Base-by-base conservation (phyloP, 2,888 invertebrate species). In the Temnothorax ravouxi region DNA sequence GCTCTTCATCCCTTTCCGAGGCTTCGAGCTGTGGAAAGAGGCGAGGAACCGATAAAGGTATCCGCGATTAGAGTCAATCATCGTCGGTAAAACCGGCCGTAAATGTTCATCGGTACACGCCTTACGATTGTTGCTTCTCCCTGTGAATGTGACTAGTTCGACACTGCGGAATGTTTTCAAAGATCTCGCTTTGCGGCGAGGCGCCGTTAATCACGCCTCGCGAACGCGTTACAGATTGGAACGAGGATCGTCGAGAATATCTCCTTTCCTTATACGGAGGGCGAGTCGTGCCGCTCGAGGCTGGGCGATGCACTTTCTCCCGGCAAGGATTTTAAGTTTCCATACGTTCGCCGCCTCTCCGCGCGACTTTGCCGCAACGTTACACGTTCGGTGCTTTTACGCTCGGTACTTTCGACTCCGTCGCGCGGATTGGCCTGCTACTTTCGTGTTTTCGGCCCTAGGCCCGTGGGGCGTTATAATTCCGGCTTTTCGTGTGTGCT, bases 281-380 rank as follows among this genome's bases (percentile, higher is more conserved):
- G 47, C 34, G 59, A 80, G 72, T 72, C 79, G 72, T 80, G 79
- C 72, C 82, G 81, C 85, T 76, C 87, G 87, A 87, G 67, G 61
- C 77, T 77, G 84, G 72, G 76, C 87, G 87, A 84, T 86, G 87
- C 87, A 82, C 87, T 86, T 84, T 80, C 76, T 67, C 66, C 87
- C 76, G 87, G 66, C 77, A 64, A 84, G 74, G 87, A 81, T 76
- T 44, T 84, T 34, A 29, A 84, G 29, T 44, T 59, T 34, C 41
- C 77, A 69, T 52, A 61, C 69, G 44, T 41, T 50, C 64, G 85
- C 72, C 75, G 69, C 76, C 41, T 61, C 54, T 61, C 72, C 54
- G 62, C 69, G 61, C 62, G 38, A 54, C 62, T 50, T 54, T n/a
- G 62, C 61, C 47, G 47, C 61, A 13, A 74, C 61, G 29, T 62